These are phyloP conservation scores for Sarcophaga carnaria DNA, from an alignment of 2,888 invertebrate species.

Conservation along the genomic window DNA sequence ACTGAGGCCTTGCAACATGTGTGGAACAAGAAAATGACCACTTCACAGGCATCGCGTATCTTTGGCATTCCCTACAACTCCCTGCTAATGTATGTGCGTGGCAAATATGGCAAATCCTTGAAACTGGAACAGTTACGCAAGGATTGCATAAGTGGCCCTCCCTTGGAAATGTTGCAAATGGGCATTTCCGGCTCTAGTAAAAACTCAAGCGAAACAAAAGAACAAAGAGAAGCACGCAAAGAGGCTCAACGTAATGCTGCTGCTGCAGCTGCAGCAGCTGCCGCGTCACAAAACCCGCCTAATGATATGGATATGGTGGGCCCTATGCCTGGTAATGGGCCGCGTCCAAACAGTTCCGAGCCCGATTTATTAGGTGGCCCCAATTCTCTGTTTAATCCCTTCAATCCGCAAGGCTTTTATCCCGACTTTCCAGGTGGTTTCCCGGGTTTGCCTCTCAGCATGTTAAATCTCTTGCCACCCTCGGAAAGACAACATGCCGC, in stretches of 20 bases:
- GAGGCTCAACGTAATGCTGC: slow-evolving; percentile 78
- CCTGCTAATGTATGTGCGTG: slow-evolving; percentile 94
- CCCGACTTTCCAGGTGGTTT: slow-evolving; percentile 91
- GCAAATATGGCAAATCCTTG: slow-evolving; percentile 95
- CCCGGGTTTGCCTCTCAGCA: slow-evolving; percentile 90
- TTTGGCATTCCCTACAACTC: slow-evolving; percentile 97
- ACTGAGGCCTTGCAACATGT: slow-evolving; percentile 95
- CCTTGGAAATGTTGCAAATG: slow-evolving; percentile 86
- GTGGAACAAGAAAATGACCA: slow-evolving; percentile 98
- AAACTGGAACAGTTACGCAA: slow-evolving; percentile 93
- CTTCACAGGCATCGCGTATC: slow-evolving; percentile 94
- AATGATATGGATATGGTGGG: slow-evolving; percentile 68
- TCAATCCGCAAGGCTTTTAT: slow-evolving; percentile 89
- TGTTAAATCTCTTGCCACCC: slow-evolving; percentile 92
- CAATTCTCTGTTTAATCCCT: slow-evolving; percentile 88
- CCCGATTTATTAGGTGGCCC: slow-evolving; percentile 85
- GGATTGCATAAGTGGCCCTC: slow-evolving; percentile 92
- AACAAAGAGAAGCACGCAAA: slow-evolving; percentile 61
- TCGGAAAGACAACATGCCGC: slow-evolving; percentile 84
- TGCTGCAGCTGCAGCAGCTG: slow-evolving; percentile 54
- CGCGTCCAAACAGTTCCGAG: slow-evolving; percentile 87
- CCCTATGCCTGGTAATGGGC: slow-evolving; percentile 76
- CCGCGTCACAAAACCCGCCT: slow-evolving; percentile 39
- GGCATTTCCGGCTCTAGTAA: slow-evolving; percentile 82
- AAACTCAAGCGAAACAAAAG: slow-evolving; percentile 74